A percentile compares a stretch with the other conserved stretches of the same genome.
Evolutionary conservation across 2,888 invertebrate genomes (phyloP).

Genomic region (Tridacna gigas): DNA sequence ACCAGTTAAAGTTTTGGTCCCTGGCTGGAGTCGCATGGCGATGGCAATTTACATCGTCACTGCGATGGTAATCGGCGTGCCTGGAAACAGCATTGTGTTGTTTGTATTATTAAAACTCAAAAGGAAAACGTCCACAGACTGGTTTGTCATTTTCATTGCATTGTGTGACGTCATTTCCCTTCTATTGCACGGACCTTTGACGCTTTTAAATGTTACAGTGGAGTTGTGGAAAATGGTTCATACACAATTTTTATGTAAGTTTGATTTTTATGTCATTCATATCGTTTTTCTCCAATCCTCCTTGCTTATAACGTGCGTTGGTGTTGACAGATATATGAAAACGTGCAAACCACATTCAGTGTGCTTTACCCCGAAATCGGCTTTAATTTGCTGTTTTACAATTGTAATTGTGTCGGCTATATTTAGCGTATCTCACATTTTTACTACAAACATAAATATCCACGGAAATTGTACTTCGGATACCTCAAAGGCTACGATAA

Average conservation of each 20-base stretch:
- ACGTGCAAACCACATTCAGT: background rate
- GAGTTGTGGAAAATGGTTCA: background rate
- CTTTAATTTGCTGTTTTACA: background rate
- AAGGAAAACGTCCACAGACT: background rate
- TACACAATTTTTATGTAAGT: background rate
- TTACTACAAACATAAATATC: background rate
- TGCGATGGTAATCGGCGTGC: background rate
- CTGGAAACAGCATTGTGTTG: background rate
- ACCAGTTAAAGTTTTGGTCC: background rate
- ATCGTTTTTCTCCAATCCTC: background rate
- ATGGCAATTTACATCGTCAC: background rate
- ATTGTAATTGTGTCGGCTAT: background rate
- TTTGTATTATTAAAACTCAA: background rate
- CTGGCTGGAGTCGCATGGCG: background rate
- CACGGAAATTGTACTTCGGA: background rate
- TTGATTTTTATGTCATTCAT: background rate
- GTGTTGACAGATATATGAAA: constrained; percentile 3
- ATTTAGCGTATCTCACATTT: background rate
- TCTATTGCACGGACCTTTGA: background rate
- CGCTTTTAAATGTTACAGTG: background rate
- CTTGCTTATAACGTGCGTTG: background rate
- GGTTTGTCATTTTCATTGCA: constrained; percentile 6
- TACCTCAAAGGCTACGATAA: background rate
- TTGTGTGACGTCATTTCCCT: background rate
- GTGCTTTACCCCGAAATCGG: background rate